Evolutionary conservation across 2,888 invertebrate genomes (phyloP).

Genomic region (Criorhina ranunculi): DNA sequence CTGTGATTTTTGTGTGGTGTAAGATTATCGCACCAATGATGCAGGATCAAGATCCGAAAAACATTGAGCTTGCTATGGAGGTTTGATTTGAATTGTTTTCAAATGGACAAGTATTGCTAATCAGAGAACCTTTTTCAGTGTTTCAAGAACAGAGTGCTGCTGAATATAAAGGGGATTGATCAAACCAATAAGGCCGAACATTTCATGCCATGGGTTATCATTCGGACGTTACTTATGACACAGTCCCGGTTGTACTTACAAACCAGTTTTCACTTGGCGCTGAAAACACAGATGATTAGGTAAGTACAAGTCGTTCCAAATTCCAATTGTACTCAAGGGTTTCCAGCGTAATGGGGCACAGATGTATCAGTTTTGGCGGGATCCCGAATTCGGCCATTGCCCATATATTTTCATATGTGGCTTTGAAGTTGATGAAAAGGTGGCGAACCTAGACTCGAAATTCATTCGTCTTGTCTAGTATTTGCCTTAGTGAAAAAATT

Average conservation of each 20-base stretch:
- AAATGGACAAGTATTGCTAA: background rate
- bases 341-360: too few species aligned
- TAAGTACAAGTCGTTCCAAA: constrained; percentile 36
- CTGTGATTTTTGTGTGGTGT: constrained; percentile 83
- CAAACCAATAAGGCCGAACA: constrained; percentile 82
- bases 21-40: constrained; percentile 82
- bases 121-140: constrained; percentile 78
- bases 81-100: constrained; percentile 76
- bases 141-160: constrained; percentile 81
- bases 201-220: constrained; percentile 83
- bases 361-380: too few species aligned
- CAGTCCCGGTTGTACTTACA: constrained; percentile 82
- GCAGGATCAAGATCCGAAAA: constrained; percentile 81
- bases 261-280: constrained; percentile 79
- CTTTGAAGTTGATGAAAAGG: too few species aligned
- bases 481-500: too few species aligned
- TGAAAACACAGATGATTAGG: constrained; percentile 77
- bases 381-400: too few species aligned
- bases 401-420: too few species aligned
- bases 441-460: too few species aligned
- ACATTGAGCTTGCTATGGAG: constrained; percentile 81
- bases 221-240: constrained; percentile 80
- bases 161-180: constrained; percentile 82
- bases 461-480: too few species aligned
- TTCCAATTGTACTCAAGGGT: too few species aligned